Evolutionary conservation across 2,888 invertebrate genomes (phyloP).

Genomic region (Digitonthophagus gazella): DNA sequence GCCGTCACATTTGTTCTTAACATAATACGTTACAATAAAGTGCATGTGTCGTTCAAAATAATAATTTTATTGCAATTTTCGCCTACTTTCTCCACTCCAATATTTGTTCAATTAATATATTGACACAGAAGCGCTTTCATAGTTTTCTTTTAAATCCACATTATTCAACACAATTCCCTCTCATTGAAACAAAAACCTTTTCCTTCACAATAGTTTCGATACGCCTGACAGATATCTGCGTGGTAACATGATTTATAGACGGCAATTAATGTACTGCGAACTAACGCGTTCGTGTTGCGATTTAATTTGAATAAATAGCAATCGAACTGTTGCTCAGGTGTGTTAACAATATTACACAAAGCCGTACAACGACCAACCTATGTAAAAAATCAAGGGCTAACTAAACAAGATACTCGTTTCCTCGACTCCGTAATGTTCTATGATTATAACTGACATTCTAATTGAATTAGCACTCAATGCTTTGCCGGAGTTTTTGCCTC

Average conservation of each 20-base stretch:
- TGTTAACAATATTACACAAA: not conserved
- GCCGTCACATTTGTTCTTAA: too few species aligned
- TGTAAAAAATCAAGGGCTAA: not conserved
- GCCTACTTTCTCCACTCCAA: not conserved
- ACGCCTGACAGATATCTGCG: not conserved
- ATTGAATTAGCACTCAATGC: not conserved
- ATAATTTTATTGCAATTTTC: not conserved
- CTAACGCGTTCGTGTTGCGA: not conserved
- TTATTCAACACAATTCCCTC: not conserved
- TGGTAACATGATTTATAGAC: not conserved
- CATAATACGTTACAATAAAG: too few species aligned
- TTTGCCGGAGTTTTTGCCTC: not conserved
- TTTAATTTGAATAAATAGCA: not conserved
- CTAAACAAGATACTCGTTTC: not conserved
- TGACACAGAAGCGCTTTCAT: not conserved
- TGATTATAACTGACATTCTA: not conserved
- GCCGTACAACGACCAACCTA: not conserved
- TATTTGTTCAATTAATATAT: not conserved
- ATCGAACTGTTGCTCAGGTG: not conserved
- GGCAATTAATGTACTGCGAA: not conserved
- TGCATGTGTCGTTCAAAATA: too few species aligned
- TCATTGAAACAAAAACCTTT: not conserved
- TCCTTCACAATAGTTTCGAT: not conserved
- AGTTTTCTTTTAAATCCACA: not conserved
- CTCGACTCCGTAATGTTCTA: not conserved